These are phyloP conservation scores for Panagrolaimus sp. DNA, from an alignment of 1,140 invertebrate genomes.

Conservation along the genomic window DNA sequence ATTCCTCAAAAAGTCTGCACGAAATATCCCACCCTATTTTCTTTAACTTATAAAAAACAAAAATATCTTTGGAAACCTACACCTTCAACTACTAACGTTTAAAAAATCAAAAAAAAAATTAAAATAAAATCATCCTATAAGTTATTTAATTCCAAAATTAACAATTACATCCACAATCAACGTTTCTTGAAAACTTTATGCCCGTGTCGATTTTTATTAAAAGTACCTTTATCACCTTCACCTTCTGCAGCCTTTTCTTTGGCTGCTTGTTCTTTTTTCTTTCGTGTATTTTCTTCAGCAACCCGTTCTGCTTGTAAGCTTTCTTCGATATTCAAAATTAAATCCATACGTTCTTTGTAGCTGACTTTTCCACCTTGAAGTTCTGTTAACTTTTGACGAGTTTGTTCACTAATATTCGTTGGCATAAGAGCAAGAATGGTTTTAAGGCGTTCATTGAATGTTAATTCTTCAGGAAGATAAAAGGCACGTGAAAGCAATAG, in stretches of 20 bases:
- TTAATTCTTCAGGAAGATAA: conserved; percentile 56
- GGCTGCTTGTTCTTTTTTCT: conserved; percentile 27
- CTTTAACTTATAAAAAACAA: too few relatives aligned
- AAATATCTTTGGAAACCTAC: too few relatives aligned
- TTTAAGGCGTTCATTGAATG: conserved; percentile 51
- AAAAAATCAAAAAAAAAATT: too few relatives aligned
- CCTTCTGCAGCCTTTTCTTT: conserved; percentile 16
- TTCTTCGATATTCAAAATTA: conserved; percentile 52
- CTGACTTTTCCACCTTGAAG: conserved; percentile 56
- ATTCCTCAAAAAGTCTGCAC: too few relatives aligned
- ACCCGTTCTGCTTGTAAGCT: conserved; percentile 44
- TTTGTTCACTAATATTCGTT: conserved; percentile 52
- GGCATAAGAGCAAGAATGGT: conserved; percentile 47
- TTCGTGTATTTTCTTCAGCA: conserved; percentile 24
- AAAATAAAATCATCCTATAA: too few relatives aligned
- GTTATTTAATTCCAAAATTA: too few relatives aligned
- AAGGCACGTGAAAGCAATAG: conserved; percentile 83
- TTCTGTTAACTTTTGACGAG: conserved; percentile 53
- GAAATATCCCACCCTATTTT: too few relatives aligned
- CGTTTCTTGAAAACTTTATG: too few relatives aligned
- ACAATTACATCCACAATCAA: too few relatives aligned
- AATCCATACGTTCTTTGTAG: conserved; percentile 50
- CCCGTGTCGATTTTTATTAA: too few relatives aligned
- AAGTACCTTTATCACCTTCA: too few relatives aligned
- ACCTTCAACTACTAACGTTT: too few relatives aligned